Conservation (phyloP, 2,113 vertebrate species). For the Aptenodytes patagonicus region DNA sequence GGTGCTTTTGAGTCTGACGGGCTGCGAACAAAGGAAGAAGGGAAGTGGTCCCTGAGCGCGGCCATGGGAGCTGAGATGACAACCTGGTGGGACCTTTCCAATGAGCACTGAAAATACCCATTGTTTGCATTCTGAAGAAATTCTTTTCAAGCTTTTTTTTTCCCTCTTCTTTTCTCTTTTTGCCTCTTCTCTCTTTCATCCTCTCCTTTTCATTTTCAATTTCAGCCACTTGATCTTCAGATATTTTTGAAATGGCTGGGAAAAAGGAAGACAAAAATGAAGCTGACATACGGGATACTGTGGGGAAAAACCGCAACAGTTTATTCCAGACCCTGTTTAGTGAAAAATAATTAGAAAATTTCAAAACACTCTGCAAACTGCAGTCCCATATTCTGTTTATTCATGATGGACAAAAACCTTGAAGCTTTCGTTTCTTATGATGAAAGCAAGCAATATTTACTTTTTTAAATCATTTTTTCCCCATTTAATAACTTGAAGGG, state of each 20-base stretch:
- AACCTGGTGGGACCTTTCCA: background rate
- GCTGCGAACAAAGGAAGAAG: background rate
- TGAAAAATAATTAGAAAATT: constrained; percentile 39
- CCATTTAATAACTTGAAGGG: background rate
- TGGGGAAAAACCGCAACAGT: background rate
- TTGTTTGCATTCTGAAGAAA: background rate
- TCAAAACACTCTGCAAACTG: background rate
- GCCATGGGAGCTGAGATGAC: background rate
- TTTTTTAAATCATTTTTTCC: background rate
- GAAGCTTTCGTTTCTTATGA: background rate
- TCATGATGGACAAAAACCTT: background rate
- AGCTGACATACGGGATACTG: background rate
- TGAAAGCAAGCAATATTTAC: background rate
- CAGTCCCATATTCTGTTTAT: constrained; percentile 1
- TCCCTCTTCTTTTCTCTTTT: background rate
- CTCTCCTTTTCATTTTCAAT: constrained; percentile 15
- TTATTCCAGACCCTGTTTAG: background rate
- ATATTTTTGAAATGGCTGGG: constrained; percentile 28
- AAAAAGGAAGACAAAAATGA: constrained; percentile 2
- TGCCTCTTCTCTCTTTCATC: constrained; percentile 2
- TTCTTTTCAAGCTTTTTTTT: background rate
- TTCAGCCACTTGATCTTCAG: constrained; percentile 23
- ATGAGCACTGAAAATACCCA: background rate
- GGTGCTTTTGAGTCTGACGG: background rate
- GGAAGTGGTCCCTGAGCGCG: background rate